Evolutionary conservation across 2,113 vertebrate genomes (phyloP).

Genomic region (Dasyurus viverrinus): DNA sequence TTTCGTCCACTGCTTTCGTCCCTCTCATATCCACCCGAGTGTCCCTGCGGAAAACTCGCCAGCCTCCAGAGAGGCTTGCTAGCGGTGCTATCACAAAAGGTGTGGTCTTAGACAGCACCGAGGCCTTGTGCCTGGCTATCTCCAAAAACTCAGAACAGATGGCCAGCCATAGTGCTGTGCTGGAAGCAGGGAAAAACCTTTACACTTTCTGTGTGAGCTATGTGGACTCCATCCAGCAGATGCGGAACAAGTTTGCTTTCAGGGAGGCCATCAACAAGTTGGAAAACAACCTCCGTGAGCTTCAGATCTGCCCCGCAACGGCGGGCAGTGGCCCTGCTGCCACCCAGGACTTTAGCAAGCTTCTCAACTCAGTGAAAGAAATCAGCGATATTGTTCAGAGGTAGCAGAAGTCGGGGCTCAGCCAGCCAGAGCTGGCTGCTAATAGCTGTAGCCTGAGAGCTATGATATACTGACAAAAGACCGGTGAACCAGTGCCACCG

Average conservation of each 20-base stretch:
- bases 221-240: conserved; percentile 98
- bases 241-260: conserved; percentile 98
- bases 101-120: conserved; percentile 92
- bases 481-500: accelerated
- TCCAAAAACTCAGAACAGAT: conserved; percentile 94
- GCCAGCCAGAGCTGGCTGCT: conserved; percentile 67
- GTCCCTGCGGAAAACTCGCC: conserved; percentile 95
- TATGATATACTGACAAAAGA: conserved; percentile 52
- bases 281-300: conserved; percentile 94
- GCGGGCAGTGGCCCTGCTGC: conserved; percentile 89
- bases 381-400: conserved; percentile 99
- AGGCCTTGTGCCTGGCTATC: conserved; percentile 91
- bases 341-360: conserved; percentile 97
- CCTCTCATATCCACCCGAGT: conserved; percentile 93
- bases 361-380: conserved; percentile 96
- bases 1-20: conserved; percentile 89
- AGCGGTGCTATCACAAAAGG: conserved; percentile 93
- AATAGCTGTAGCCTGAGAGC: neutral
- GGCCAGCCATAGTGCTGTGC: conserved; percentile 94
- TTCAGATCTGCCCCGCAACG: conserved; percentile 94
- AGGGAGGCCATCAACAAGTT: conserved; percentile 98
- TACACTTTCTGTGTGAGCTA: conserved; percentile 95
- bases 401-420: conserved; percentile 87
- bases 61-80: conserved; percentile 90
- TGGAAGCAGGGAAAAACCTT: conserved; percentile 98